Evolutionary conservation across 2,113 vertebrate genomes (phyloP).

Genomic region (Chascanopsetta lugubris): DNA sequence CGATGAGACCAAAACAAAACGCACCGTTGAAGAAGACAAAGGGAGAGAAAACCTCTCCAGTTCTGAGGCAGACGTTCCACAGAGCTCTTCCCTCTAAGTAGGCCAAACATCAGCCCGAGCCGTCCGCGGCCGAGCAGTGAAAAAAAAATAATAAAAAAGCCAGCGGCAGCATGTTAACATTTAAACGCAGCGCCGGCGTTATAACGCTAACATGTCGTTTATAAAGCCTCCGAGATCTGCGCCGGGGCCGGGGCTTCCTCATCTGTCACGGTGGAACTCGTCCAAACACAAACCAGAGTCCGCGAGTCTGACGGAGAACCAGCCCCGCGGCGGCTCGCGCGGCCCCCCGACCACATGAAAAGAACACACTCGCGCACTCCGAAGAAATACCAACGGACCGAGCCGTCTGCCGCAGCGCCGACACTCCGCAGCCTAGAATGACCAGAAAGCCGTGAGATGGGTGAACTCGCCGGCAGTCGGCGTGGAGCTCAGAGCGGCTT

Average conservation of each 20-base stretch:
- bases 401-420: constrained; percentile 2
- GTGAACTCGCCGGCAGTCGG: not conserved
- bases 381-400: not conserved
- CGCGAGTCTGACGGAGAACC: constrained; percentile 41
- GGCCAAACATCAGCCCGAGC: constrained; percentile 52
- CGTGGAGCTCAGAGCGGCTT: not conserved
- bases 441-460: not conserved
- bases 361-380: not conserved
- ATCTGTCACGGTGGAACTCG: constrained; percentile 50
- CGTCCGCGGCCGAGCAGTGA: constrained; percentile 21
- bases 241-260: constrained; percentile 49
- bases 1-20: no score
- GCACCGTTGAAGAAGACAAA: constrained; percentile 61
- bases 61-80: not conserved
- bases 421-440: not conserved
- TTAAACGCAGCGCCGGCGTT: constrained; percentile 49
- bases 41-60: constrained; percentile 12
- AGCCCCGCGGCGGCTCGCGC: constrained; percentile 14
- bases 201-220: constrained; percentile 52
- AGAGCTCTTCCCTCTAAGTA: constrained; percentile 40
- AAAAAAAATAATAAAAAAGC: constrained; percentile 43
- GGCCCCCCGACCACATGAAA: constrained; percentile 31
- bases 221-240: constrained; percentile 55
- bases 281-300: constrained; percentile 72
- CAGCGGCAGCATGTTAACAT: constrained; percentile 36